A percentile compares a stretch with the other conserved stretches of the same genome.
phyloP scores from a whole-genome alignment of 1,140 invertebrate genomes.

The Achatina immaculata region DNA sequence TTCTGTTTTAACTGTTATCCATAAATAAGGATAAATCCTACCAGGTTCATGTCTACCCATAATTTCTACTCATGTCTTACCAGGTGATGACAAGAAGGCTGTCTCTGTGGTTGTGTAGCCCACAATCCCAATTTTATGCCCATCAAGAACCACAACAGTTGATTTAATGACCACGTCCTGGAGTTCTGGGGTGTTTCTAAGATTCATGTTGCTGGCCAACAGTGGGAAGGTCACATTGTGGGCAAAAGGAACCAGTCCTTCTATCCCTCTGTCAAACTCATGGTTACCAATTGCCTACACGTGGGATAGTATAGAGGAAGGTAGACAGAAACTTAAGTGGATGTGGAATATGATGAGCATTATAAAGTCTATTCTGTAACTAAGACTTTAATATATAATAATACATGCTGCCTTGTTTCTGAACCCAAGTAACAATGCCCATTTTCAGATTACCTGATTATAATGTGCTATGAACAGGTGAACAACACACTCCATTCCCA shows the following conservation, averaged over 20 bases:
- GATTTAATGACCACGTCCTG: constrained; percentile 76
- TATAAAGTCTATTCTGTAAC: background rate
- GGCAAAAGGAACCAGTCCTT: constrained; percentile 84
- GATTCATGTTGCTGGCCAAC: constrained; percentile 83
- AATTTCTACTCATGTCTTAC: constrained; percentile 19
- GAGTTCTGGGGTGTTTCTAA: constrained; percentile 78
- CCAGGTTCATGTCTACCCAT: too few species aligned
- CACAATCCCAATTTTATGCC: constrained; percentile 83
- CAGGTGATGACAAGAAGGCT: constrained; percentile 60
- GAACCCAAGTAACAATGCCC: background rate
- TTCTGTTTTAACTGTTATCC: too few species aligned
- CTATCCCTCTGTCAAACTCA: constrained; percentile 88
- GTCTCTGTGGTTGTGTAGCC: constrained; percentile 91
- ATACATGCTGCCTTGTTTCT: background rate
- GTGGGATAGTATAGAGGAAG: background rate
- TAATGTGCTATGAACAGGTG: background rate
- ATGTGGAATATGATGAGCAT: background rate
- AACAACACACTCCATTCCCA: background rate
- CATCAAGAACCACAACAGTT: constrained; percentile 77
- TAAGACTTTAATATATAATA: background rate
- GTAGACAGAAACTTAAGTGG: background rate
- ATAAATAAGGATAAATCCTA: too few species aligned
- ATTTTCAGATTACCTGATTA: background rate
- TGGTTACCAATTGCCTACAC: constrained; percentile 91
- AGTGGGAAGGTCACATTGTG: constrained; percentile 80